A percentile compares a stretch with the other conserved stretches of the same genome.
Conservation (phyloP, 2,888 invertebrate genomes). For the Malthinus flaveolus region DNA sequence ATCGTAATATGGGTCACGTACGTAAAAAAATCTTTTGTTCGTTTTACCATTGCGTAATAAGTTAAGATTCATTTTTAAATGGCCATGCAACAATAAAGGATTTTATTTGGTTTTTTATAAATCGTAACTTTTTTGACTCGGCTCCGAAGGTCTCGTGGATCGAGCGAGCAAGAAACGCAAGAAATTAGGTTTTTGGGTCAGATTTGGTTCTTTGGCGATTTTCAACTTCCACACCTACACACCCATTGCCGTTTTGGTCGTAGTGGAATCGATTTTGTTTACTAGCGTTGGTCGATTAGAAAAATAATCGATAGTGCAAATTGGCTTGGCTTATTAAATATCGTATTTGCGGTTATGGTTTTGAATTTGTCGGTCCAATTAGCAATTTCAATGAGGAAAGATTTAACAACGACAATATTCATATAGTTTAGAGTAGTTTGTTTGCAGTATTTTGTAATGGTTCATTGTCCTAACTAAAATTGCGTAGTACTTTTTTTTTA, state of each 20-base stretch:
- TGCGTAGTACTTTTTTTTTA: slow-evolving; percentile 30
- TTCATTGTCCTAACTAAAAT: slow-evolving; percentile 27
- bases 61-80: not conserved
- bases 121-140: too few relatives aligned
- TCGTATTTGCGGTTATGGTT: slow-evolving; percentile 6
- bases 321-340: slow-evolving; percentile 1
- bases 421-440: slow-evolving; percentile 18
- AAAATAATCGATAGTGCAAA: too few relatives aligned
- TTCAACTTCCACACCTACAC: too few relatives aligned
- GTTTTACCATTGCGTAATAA: slow-evolving; percentile 15
- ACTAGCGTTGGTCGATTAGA: too few relatives aligned
- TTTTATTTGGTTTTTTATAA: too few relatives aligned
- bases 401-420: slow-evolving; percentile 18
- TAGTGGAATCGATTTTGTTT: too few relatives aligned
- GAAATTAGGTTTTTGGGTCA: too few relatives aligned
- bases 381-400: slow-evolving; percentile 27
- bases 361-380: slow-evolving; percentile 15
- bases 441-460: slow-evolving; percentile 29
- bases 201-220: too few relatives aligned
- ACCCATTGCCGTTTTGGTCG: too few relatives aligned
- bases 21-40: slow-evolving; percentile 15
- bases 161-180: too few relatives aligned
- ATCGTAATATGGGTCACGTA: slow-evolving; percentile 23
- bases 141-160: too few relatives aligned
- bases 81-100: not conserved